Base-by-base conservation (phyloP, 2,888 invertebrate species). In the Dinocampus coccinellae region DNA sequence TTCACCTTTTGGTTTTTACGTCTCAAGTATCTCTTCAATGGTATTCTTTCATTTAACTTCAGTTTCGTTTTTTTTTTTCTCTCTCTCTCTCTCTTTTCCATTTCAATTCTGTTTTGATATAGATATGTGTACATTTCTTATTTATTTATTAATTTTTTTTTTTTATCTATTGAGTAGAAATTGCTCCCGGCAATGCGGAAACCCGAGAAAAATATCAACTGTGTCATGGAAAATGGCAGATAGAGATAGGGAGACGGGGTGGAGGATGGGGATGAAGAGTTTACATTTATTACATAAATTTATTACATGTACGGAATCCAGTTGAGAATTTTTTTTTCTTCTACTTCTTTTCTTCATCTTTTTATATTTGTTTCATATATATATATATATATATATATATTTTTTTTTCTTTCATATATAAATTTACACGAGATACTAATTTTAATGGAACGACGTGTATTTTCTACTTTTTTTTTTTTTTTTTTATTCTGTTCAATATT, bases 1-100 rank as follows among this genome's bases (percentile, higher is more conserved):
- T 61, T 22, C 68, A 61, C 61, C 68, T 61, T 69, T 60, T 20
- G 24, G 47, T 69, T 62, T 69, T 52, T 52, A 69, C 68, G 68
- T 69, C 68, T 69, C 68, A 39, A 69, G 68, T 52, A 61, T 69
- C 61, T 60, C 52, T 69, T 34, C 53, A 53, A 33, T 36, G 22
- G 52, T 22, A 62, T 62, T 69, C 58, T 34, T 69, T 61, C 47
- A 16, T 24, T n/a, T n/a, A n/a, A n/a, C n/a, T n/a, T n/a, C n/a
- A n/a, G n/a, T n/a, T n/a, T n/a, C n/a, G n/a, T n/a, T 42, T 47
- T 61, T 60, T 47, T 53, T 33, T n/a, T 24, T 10, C 16, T 53
- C 16, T 26, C 60, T 61, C 22, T 22, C 24, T 34, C 16, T 3
- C 13, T 47, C 33, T n/a, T 47, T 10, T 16, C 26, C n/a, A 9